Conservation (phyloP, 2,888 invertebrate species). For the Tiliacea aurago region DNA sequence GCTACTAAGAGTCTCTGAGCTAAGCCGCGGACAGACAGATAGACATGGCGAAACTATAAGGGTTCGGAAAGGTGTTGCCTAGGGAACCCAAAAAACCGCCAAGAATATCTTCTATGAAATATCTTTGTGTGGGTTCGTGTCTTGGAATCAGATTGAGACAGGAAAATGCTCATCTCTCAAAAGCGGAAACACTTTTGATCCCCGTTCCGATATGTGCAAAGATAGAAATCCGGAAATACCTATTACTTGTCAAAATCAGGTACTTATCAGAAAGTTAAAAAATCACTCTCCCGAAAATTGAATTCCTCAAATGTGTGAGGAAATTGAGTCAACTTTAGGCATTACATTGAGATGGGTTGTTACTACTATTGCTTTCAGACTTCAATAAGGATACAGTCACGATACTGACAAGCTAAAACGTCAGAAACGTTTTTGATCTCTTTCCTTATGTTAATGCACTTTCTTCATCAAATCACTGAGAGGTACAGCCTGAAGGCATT, state of each 20-base stretch:
- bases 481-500: conserved; percentile 11
- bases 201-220: conserved; percentile 1
- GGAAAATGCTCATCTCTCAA: conserved; percentile 21
- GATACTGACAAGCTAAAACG: conserved; percentile 1
- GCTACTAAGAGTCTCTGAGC: too few relatives aligned
- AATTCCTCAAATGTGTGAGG: conserved; percentile 9
- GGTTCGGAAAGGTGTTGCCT: too few relatives aligned
- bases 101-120: not conserved
- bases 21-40: too few relatives aligned
- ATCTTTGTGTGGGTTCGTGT: not conserved
- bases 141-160: conserved; percentile 7
- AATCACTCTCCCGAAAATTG: not conserved
- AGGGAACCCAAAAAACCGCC: not conserved
- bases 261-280: conserved; percentile 6
- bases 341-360: conserved; percentile 2
- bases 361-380: conserved; percentile 1
- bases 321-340: conserved; percentile 12
- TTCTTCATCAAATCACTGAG: conserved; percentile 11
- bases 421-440: conserved; percentile 28
- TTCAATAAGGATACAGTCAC: not conserved
- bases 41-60: too few relatives aligned
- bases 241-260: not conserved
- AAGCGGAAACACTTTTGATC: conserved; percentile 22
- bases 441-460: conserved; percentile 24
- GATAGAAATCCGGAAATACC: not conserved